These are phyloP conservation scores for Labia minor DNA, from an alignment of 2,888 invertebrate species.

Conservation along the genomic window DNA sequence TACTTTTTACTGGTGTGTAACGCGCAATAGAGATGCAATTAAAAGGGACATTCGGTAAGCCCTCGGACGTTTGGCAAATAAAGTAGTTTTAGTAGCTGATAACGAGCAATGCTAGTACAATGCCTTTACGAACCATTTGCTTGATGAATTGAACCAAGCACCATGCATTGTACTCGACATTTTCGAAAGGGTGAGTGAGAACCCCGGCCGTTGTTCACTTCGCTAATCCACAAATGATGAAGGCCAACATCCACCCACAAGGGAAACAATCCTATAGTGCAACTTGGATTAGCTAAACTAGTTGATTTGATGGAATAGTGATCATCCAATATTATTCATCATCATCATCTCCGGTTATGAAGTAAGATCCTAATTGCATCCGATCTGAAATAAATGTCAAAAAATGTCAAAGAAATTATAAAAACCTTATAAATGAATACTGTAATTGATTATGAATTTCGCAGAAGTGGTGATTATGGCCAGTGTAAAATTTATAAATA, in stretches of 20 bases:
- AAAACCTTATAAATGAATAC: no score
- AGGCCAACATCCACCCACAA: background rate
- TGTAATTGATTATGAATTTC: no score
- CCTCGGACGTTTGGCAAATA: conserved; percentile 13
- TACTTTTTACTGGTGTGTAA: conserved; percentile 13
- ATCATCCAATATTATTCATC: no score
- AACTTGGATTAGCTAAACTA: background rate
- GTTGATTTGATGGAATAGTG: background rate
- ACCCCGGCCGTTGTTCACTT: background rate
- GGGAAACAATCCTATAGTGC: background rate
- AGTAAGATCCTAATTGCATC: no score
- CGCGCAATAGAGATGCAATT: conserved; percentile 13
- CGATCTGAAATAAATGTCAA: no score
- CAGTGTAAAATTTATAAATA: no score
- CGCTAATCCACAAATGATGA: background rate
- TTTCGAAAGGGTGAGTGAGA: background rate
- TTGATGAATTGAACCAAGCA: conserved; percentile 13
- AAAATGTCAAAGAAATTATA: no score
- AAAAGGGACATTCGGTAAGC: conserved; percentile 13
- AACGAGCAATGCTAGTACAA: background rate
- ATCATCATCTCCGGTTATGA: no score
- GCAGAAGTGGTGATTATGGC: no score
- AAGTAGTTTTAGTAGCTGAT: conserved; percentile 13
- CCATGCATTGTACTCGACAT: conserved; percentile 13
- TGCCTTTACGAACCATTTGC: conserved; percentile 13